Conservation (phyloP, 2,888 invertebrate genomes). For the Perizoma flavofasciatum region DNA sequence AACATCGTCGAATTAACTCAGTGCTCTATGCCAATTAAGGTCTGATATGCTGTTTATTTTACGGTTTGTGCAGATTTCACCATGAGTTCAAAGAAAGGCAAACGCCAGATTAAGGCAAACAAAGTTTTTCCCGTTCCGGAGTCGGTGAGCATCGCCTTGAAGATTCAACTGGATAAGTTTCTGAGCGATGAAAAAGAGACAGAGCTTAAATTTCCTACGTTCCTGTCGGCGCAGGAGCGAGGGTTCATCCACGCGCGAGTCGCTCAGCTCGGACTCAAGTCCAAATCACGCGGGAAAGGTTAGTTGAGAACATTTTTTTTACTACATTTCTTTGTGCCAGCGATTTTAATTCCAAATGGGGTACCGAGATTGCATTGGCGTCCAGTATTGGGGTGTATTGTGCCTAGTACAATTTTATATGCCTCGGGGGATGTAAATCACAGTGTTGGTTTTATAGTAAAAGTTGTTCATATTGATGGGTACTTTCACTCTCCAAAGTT, state of each 20-base stretch:
- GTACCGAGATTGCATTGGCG: no score
- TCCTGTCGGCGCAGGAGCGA: constrained; percentile 89
- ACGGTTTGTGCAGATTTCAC: constrained; percentile 27
- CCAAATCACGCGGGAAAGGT: constrained; percentile 93
- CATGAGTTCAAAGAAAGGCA: constrained; percentile 76
- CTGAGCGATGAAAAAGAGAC: constrained; percentile 76
- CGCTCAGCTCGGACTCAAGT: constrained; percentile 87
- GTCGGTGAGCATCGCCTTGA: constrained; percentile 78
- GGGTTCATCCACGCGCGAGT: constrained; percentile 91
- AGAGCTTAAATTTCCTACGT: constrained; percentile 87
- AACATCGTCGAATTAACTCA: constrained; percentile 38
- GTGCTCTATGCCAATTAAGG: constrained; percentile 3
- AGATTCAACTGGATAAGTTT: constrained; percentile 78
- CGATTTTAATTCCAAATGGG: no score
- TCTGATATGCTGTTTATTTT: constrained; percentile 28
- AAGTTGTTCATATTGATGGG: no score
- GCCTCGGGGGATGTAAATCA: no score
- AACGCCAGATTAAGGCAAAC: constrained; percentile 60
- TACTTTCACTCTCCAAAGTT: no score
- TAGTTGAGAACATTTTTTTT: constrained; percentile 28
- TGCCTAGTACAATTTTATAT: no score
- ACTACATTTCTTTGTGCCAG: not conserved
- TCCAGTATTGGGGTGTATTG: no score
- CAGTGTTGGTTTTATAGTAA: no score
- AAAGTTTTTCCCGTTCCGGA: constrained; percentile 78